A percentile compares a stretch with the other conserved stretches of the same genome.
Conservation (phyloP, 2,113 vertebrate genomes). For the Amazona guildingii region DNA sequence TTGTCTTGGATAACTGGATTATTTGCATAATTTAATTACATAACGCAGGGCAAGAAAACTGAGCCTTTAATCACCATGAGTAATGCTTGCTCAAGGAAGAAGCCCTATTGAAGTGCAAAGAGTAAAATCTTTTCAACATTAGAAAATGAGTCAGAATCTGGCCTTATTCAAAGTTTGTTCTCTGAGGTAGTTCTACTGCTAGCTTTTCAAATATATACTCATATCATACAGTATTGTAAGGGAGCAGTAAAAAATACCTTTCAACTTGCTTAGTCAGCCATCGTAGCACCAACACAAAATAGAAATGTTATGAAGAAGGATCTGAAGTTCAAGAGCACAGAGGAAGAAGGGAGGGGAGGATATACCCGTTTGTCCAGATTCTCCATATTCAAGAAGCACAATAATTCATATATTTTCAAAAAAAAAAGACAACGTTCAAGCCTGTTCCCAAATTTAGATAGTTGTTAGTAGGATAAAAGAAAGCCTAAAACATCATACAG, state of each 20-base stretch:
- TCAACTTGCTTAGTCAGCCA: neutral
- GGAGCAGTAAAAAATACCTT: neutral
- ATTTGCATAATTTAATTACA: slow-evolving; percentile 48
- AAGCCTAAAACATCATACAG: neutral
- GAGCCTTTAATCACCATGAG: slow-evolving; percentile 32
- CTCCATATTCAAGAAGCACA: rapidly evolving
- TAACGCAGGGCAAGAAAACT: slow-evolving; percentile 8
- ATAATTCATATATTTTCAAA: neutral
- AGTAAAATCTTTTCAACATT: neutral
- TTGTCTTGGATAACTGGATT: slow-evolving; percentile 35
- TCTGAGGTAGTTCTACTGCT: neutral
- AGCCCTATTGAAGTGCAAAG: neutral
- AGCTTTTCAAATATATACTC: neutral
- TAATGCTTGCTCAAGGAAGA: slow-evolving; percentile 45
- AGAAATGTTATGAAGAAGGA: neutral
- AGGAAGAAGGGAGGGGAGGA: neutral
- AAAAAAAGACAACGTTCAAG: neutral
- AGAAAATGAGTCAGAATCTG: slow-evolving; percentile 31
- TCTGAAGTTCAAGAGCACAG: neutral
- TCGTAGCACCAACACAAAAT: neutral
- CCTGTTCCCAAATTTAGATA: neutral
- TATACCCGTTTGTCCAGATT: neutral
- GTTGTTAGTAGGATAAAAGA: neutral
- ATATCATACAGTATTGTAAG: neutral
- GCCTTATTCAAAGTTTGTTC: neutral